Conservation (phyloP, 2,888 invertebrate genomes). For the Folsomia candida region DNA sequence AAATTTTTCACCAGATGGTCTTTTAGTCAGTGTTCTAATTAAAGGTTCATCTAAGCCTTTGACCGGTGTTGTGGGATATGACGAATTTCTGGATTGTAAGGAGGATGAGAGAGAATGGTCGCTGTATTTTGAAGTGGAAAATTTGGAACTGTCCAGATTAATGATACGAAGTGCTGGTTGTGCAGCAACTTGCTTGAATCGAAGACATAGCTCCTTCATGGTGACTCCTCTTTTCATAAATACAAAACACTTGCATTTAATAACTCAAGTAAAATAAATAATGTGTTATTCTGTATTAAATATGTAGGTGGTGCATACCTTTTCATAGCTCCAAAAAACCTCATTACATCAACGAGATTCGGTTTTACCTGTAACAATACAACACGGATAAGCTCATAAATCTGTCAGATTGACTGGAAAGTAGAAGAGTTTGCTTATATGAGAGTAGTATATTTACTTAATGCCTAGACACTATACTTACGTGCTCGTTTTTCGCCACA, state of each 20-base stretch:
- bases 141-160: slow-evolving; percentile 27
- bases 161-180: slow-evolving; percentile 30
- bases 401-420: no score
- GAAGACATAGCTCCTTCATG: slow-evolving; percentile 70
- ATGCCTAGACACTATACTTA: no score
- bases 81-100: slow-evolving; percentile 46
- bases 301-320: no score
- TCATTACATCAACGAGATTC: slow-evolving; percentile 68
- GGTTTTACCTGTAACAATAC: slow-evolving; percentile 65
- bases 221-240: slow-evolving; percentile 76
- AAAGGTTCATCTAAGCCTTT: slow-evolving; percentile 34
- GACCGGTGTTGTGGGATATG: slow-evolving; percentile 49
- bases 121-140: slow-evolving; percentile 43
- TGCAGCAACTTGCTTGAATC: slow-evolving; percentile 53
- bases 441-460: no score
- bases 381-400: not conserved
- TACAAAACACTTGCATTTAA: no score
- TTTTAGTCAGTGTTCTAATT: slow-evolving; percentile 21
- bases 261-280: no score
- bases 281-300: no score
- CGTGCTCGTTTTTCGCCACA: slow-evolving; percentile 67
- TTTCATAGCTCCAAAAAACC: slow-evolving; percentile 71
- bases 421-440: no score
- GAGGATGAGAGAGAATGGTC: slow-evolving; percentile 49
- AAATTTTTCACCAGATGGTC: slow-evolving; percentile 34